Conservation (phyloP, 2,797 vertebrate species). For the Hydrolagus colliei region DNA sequence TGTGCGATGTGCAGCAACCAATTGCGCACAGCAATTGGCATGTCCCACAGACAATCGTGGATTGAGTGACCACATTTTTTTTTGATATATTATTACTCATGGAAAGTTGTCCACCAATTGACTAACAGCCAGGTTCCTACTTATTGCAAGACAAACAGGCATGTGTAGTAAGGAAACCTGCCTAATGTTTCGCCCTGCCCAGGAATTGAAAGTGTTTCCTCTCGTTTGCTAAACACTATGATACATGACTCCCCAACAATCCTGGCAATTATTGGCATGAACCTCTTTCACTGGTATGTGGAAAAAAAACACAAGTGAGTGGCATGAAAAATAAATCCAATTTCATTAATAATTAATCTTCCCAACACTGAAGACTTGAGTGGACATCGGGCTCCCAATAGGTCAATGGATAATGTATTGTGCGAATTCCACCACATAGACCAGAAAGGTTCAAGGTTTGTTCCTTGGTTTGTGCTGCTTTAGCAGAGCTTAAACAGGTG, state of each 20-base stretch:
- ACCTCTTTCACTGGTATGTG: background rate
- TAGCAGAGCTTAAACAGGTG: background rate
- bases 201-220: too few species aligned
- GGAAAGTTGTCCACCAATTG: too few species aligned
- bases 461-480: background rate
- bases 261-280: background rate
- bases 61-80: too few species aligned
- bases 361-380: background rate
- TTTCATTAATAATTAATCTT: background rate
- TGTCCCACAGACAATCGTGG: too few species aligned
- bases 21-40: too few species aligned
- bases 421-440: background rate
- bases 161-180: too few species aligned
- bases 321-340: background rate
- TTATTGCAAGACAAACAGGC: too few species aligned
- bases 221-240: too few species aligned
- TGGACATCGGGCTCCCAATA: background rate
- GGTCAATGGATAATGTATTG: background rate
- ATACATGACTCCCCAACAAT: background rate
- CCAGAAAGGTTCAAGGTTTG: background rate
- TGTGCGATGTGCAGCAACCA: too few species aligned
- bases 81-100: too few species aligned
- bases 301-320: background rate
- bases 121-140: too few species aligned
- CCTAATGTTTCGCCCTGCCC: too few species aligned